phyloP scores from a whole-genome alignment of 2,888 invertebrate genomes.

The Hypercompe scribonia region DNA sequence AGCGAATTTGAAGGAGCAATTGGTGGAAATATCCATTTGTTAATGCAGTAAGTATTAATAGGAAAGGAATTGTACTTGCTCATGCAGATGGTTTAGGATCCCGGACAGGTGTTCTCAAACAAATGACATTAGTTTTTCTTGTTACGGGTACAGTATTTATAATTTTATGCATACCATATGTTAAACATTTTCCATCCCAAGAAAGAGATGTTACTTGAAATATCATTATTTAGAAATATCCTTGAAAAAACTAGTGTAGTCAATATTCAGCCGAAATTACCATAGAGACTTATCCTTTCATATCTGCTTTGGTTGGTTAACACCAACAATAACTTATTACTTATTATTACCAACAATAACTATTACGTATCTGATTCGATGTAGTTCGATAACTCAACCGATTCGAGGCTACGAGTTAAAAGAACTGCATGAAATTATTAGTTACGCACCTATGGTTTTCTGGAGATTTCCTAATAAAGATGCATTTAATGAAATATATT shows the following conservation, averaged over 20 bases:
- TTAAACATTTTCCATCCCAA: constrained; percentile 44
- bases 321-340: no score
- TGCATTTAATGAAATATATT: no score
- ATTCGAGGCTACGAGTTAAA: constrained; percentile 51
- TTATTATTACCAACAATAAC: no score
- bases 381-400: constrained; percentile 52
- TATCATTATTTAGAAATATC: constrained; percentile 57
- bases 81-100: constrained; percentile 32
- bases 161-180: constrained; percentile 37
- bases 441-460: constrained; percentile 27
- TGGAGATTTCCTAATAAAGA: no score
- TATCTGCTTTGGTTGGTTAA: constrained; percentile 51
- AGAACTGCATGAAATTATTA: constrained; percentile 33
- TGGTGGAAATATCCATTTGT: constrained; percentile 11
- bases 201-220: constrained; percentile 42
- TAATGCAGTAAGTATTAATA: constrained; percentile 43
- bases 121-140: no score
- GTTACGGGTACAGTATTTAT: constrained; percentile 42
- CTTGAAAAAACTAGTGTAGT: constrained; percentile 47
- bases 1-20: constrained; percentile 56
- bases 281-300: constrained; percentile 47
- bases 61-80: constrained; percentile 34
- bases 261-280: constrained; percentile 35
- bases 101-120: no score
- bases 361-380: constrained; percentile 55